Evolutionary conservation across 2,888 invertebrate species (phyloP), one percentile per base, ranked within the genome.

Genomic region (Rotaria macrura): DNA sequence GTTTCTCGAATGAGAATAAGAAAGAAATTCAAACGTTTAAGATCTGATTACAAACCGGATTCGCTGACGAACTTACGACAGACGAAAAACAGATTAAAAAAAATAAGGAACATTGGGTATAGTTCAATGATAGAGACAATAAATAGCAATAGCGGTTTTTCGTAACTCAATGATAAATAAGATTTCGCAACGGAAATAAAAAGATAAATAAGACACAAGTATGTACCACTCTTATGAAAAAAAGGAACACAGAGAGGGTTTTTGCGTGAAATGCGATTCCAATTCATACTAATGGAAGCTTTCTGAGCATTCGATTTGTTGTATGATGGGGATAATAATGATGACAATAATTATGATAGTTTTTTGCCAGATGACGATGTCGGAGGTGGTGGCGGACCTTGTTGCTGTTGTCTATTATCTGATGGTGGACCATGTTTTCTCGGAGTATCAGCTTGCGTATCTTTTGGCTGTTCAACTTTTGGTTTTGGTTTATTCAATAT

Each of bases 401-500:
- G 29, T 14, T 2, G 23, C n/a, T 23, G 55, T 55, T 29, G 17
- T 29, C 2, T 14, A 65, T 34, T 20, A 65, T 29, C 12, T 1
- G 20, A 34, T 65, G 65, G 34, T 20, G 65, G 34, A 65, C 3
- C 6, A 20, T 79, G 79, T n/a, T n/a, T 43, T 79, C 43, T 79
- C 1, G 79, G 34, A 43, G 12, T 2, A 40, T 40, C 40, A 14
- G 79, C 7, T 25, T 23, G 3, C 34, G 10, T 79, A 34, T 65
- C 65, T 34, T 85, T 85, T 9, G 85, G 85, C 6, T 57, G 52
- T 72, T 85, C 85, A 49, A 84, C 85, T 43, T 52, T 84, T 43
- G 86, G 86, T 72, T 86, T 86, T 23, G 86, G 79, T 79, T 86
- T 84, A 55, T 86, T 86, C 43, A 86, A 79, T 49, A 86, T 85